Percentiles rank a stretch among this genome's conserved stretches.
phyloP scores from a whole-genome alignment of 2,113 vertebrate species.

The Steatornis caripensis region DNA sequence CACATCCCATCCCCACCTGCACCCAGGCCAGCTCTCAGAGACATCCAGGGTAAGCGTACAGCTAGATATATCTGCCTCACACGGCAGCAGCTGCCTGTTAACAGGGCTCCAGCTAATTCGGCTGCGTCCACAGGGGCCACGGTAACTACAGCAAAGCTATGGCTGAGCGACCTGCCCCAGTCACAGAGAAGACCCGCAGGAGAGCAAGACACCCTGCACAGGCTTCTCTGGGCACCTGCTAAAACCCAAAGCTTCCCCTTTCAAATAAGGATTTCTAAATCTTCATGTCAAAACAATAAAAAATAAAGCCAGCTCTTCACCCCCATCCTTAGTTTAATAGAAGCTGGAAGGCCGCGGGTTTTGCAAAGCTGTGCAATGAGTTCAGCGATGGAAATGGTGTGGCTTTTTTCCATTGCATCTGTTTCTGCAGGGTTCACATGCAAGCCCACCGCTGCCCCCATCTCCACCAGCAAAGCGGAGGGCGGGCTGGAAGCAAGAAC shows the following conservation, averaged over 20 bases:
- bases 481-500: neutral
- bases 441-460: neutral
- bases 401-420: neutral
- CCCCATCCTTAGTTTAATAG: neutral
- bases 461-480: neutral
- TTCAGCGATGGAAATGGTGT: neutral
- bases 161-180: accelerated
- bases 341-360: neutral
- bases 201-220: neutral
- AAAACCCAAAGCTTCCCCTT: neutral
- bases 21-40: neutral
- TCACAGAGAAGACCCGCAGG: neutral
- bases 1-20: neutral
- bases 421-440: neutral
- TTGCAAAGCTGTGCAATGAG: neutral
- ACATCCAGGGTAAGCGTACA: neutral
- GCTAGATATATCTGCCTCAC: neutral
- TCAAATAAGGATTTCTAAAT: neutral
- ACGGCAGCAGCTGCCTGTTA: neutral
- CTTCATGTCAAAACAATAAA: neutral
- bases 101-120: neutral
- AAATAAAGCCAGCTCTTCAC: neutral
- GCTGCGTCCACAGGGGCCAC: accelerated
- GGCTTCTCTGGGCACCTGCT: neutral
- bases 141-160: neutral